Conservation (phyloP, 2,888 invertebrate species). For the Yponomeuta plumbellus region DNA sequence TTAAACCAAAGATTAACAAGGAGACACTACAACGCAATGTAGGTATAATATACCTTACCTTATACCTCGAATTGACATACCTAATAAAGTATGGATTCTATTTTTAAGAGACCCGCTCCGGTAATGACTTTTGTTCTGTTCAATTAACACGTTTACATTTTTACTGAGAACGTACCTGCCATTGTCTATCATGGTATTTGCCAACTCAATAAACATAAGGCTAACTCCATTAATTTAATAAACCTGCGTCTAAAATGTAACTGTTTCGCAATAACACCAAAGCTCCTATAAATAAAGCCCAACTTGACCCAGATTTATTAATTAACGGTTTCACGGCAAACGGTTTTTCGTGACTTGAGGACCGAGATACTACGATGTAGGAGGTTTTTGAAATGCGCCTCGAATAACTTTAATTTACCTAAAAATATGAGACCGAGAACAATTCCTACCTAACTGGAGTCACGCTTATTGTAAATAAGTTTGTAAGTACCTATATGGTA, state of each 20-base stretch:
- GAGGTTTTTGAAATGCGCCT: background rate
- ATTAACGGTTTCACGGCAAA: slow-evolving; percentile 3
- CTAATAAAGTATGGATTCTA: no score
- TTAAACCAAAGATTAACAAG: no score
- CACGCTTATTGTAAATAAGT: background rate
- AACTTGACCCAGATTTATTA: slow-evolving; percentile 3
- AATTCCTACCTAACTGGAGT: background rate
- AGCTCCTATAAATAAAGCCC: background rate
- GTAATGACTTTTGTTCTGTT: no score
- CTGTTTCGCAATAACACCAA: slow-evolving; percentile 4
- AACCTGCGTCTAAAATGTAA: slow-evolving; percentile 2
- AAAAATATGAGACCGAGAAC: background rate
- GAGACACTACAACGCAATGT: no score
- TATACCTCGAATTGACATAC: no score
- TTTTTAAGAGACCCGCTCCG: no score
- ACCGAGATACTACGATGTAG: background rate
- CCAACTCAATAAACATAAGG: background rate
- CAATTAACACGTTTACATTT: background rate
- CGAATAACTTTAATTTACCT: background rate
- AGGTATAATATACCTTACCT: no score
- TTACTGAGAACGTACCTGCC: no score
- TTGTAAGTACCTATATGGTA: background rate
- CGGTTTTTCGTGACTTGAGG: slow-evolving; percentile 4
- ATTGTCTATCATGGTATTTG: background rate
- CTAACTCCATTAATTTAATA: background rate